These are phyloP conservation scores for Erebia epiphron DNA, from an alignment of 2,888 invertebrate species.

Conservation along the genomic window DNA sequence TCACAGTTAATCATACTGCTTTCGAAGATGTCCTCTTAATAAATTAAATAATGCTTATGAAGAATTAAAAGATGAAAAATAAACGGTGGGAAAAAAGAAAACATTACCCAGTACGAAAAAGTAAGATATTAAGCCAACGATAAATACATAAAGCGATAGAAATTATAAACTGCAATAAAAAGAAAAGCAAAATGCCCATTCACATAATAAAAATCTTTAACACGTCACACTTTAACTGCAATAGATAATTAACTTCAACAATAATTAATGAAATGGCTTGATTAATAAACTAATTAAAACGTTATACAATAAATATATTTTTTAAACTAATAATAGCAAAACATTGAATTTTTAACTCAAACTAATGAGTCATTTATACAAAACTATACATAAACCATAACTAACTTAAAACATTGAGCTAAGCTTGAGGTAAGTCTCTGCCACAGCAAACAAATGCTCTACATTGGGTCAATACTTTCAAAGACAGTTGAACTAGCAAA, in stretches of 20 bases:
- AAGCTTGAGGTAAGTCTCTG: too few relatives aligned
- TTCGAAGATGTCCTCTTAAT: constrained; percentile 23
- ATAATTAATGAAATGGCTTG: constrained; percentile 45
- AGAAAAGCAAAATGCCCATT: constrained; percentile 13
- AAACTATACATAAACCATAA: constrained; percentile 44
- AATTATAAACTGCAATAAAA: constrained; percentile 27
- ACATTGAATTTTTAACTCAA: neutral
- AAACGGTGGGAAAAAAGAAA: neutral
- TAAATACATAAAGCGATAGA: neutral
- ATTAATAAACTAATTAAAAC: constrained; percentile 50
- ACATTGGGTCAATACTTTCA: too few relatives aligned
- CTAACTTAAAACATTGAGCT: neutral
- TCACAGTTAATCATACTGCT: constrained; percentile 73
- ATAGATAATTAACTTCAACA: constrained; percentile 53
- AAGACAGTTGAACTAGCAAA: too few relatives aligned
- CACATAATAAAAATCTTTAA: constrained; percentile 46
- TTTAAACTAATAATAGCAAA: neutral
- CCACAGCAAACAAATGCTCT: too few relatives aligned
- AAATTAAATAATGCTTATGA: constrained; percentile 1
- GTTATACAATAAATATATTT: constrained; percentile 16
- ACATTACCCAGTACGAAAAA: neutral
- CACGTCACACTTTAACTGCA: constrained; percentile 53
- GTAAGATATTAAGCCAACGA: too few relatives aligned
- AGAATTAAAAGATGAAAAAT: neutral
- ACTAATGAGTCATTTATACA: constrained; percentile 28